Base-by-base conservation (phyloP, 2,797 vertebrate genomes). In the Salmo trutta region DNA sequence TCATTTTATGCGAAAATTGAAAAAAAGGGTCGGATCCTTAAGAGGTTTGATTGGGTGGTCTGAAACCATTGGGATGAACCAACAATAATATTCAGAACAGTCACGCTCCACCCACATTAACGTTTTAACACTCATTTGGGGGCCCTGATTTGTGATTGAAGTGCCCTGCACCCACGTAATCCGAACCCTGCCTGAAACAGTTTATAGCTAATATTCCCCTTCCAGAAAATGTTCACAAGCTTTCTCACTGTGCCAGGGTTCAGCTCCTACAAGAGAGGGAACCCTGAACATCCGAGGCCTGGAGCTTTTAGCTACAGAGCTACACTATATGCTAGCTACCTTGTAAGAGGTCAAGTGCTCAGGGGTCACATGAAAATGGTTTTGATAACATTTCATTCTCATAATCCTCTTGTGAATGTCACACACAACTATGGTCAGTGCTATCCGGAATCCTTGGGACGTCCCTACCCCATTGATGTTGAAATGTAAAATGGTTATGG, bases 351-450 rank as follows among this genome's bases (percentile, higher is more conserved):
- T 93, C 91, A 94, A 90, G 89, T 90, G 89, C 86, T 90, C 81
- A 73, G 84, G 75, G 74, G 71, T 91, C 91, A 93, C 90, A 85
- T 93, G 92, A 87, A 92, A 47, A 92, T 90, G 89, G 81, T 88
- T 90, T 54, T 82, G 83, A 91, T 93, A 91, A 91, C 90, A 47
- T 47, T 47, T 47, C 0, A 47, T 47, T 47, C 41, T 47, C 41
- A 47, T 47, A 47, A 47, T 47, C 41, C 90, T 87, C 90, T 92
- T 91, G 59, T 92, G 88, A 92, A 91, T 84, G 88, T 93, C 90
- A 93, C 87, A 91, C 89, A 89, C 86, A 88, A 47, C 41, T 47
- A 12, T 47, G 41, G 41, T 47, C 8, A 12, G 10, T 47, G 41
- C 41, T 47, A 47, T 1, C 2, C 0, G 41, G 41, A 10, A 47